phyloP scores from a whole-genome alignment of 2,113 vertebrate species.

The Gobiocypris rarus region DNA sequence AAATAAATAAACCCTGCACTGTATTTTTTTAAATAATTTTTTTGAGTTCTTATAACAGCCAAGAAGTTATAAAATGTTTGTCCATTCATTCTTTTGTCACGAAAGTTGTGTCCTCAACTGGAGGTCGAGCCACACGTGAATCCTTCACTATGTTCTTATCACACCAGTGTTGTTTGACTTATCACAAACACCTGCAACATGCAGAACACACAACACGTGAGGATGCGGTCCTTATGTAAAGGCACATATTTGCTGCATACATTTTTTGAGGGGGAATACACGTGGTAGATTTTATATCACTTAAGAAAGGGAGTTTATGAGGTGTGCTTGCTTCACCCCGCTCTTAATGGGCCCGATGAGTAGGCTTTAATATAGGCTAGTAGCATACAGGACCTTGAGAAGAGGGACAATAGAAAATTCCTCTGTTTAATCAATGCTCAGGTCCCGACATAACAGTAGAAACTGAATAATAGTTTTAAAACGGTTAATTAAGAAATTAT shows the following conservation, averaged over 20 bases:
- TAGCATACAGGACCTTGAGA: not conserved
- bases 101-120: not conserved
- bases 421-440: not conserved
- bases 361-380: not conserved
- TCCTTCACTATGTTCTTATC: not conserved
- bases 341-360: not conserved
- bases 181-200: conserved; percentile 9
- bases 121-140: not conserved
- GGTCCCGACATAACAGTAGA: not conserved
- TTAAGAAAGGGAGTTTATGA: no score
- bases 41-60: not conserved
- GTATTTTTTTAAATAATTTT: not conserved
- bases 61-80: not conserved
- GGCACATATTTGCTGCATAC: not conserved
- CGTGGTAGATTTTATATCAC: not conserved
- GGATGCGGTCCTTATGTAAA: not conserved
- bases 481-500: not conserved
- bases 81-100: not conserved
- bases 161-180: not conserved
- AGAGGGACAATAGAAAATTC: not conserved
- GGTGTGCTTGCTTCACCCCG: no score
- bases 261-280: not conserved
- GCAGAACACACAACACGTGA: conserved; percentile 20
- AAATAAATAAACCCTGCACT: not conserved
- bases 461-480: not conserved